These are phyloP conservation scores for Neodiprion pinetum DNA, from an alignment of 1,140 invertebrate genomes.

Conservation along the genomic window DNA sequence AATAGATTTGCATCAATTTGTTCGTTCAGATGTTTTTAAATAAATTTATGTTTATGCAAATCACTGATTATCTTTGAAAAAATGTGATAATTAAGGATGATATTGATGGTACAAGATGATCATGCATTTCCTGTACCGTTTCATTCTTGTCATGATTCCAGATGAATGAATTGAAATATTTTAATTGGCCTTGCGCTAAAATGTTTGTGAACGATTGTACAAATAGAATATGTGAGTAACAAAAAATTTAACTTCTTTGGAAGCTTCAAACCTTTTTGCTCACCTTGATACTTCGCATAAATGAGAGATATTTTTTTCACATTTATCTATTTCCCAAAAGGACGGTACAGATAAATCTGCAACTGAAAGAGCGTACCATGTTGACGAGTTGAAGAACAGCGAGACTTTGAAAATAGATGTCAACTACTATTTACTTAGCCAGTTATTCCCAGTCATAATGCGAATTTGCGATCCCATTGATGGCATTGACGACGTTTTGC, in stretches of 20 bases:
- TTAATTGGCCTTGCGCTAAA: too few species aligned
- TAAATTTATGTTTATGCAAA: slow-evolving; percentile 11
- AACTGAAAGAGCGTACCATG: slow-evolving; percentile 93
- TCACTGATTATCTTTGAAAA: slow-evolving; percentile 4
- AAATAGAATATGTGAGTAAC: too few species aligned
- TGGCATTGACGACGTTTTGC: slow-evolving; percentile 86
- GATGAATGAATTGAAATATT: too few species aligned
- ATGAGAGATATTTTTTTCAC: slow-evolving; percentile 20
- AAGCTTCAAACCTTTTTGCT: slow-evolving; percentile 2
- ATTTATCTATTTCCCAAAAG: slow-evolving; percentile 36
- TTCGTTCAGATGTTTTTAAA: slow-evolving; percentile 10
- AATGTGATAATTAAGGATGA: neutral
- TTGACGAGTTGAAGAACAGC: slow-evolving; percentile 85
- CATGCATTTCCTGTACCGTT: too few species aligned
- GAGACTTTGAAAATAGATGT: slow-evolving; percentile 78
- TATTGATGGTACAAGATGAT: too few species aligned
- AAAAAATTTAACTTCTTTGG: too few species aligned
- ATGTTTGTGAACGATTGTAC: too few species aligned
- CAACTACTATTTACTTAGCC: slow-evolving; percentile 85
- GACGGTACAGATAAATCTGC: slow-evolving; percentile 81
- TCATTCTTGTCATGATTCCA: too few species aligned
- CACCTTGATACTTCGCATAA: slow-evolving; percentile 8
- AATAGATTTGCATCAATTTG: slow-evolving; percentile 6
- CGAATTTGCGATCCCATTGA: slow-evolving; percentile 96
- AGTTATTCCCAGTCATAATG: slow-evolving; percentile 93